These are phyloP conservation scores for Artibeus jamaicensis DNA, from an alignment of 2,797 vertebrate species.

Conservation along the genomic window DNA sequence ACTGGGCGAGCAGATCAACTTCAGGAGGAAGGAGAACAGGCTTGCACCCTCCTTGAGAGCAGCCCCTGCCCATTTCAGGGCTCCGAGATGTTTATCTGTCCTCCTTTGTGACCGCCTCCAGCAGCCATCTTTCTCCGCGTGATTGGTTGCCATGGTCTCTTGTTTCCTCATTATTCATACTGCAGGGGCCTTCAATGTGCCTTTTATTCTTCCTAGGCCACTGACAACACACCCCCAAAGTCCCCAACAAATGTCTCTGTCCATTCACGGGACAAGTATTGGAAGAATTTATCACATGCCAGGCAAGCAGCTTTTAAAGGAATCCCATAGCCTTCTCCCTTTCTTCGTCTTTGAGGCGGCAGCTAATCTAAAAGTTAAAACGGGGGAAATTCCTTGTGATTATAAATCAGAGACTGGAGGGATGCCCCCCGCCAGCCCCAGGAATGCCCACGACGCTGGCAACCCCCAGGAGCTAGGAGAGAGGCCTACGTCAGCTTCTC, in stretches of 20 bases:
- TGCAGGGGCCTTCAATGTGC: neutral
- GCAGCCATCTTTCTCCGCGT: neutral
- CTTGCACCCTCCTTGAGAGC: neutral
- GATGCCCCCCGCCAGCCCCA: neutral
- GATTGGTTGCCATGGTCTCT: neutral
- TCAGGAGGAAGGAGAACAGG: neutral
- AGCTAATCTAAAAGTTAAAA: neutral
- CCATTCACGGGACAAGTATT: neutral
- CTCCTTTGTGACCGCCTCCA: rapidly evolving
- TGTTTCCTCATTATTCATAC: neutral
- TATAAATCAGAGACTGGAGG: neutral
- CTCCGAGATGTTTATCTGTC: neutral
- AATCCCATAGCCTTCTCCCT: neutral
- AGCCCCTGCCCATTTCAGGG: rapidly evolving
- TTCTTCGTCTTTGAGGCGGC: neutral
- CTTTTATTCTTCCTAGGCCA: neutral
- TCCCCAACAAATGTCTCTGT: neutral
- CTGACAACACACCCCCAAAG: neutral
- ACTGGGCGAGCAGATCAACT: neutral
- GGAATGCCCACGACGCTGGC: rapidly evolving
- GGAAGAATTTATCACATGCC: neutral
- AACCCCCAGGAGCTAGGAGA: neutral
- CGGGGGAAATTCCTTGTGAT: rapidly evolving
- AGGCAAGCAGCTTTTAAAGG: neutral
- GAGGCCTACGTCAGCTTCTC: neutral